Evolutionary conservation across 2,113 vertebrate genomes (phyloP), one percentile per base, ranked within the genome.

Genomic region (Lontra canadensis): DNA sequence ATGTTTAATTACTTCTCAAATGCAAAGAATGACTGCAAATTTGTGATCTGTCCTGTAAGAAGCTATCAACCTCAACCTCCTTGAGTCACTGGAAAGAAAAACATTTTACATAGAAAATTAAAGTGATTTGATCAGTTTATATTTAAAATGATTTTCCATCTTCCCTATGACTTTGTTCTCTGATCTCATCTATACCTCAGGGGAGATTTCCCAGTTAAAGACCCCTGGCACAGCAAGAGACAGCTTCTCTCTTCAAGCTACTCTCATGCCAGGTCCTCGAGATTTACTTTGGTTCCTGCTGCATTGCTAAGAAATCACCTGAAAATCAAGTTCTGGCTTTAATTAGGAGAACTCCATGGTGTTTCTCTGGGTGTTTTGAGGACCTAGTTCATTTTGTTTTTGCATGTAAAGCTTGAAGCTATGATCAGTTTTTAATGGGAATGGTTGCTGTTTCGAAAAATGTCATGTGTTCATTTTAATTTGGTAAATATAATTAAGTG

Each of bases 1-100:
- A 98, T 98, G 98, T 92, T 98, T 98, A 98, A 98, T 98, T 98
- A 98, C 97, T 97, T 97, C 94, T 98, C 97, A 98, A 97, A 98
- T 49, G 93, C 92, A 95, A 96, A 95, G 49, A 94, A 98, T 94
- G 95, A 93, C 91, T 96, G 93, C 69, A 39, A 97, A 96, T 96
- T 88, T 96, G 92, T 88, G 96, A 98, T 98, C 95, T 94, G 87
- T 98, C 88, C 5, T 97, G 85, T 96, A 97, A 96, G 92, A 93
- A 96, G 89, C 95, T 82, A 96, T 94, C 97, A 96, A 90, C 96
- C 83, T 98, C 93, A 85, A 95, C 94, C 96, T 97, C 25, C 52
- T 93, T 81, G 94, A 96, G 82, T 97, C 88, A 80, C 90, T 88
- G 93, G 89, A 88, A 96, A 96, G 65, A 78, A 96, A 97, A 98